A percentile compares a stretch with the other conserved stretches of the same genome.
Evolutionary conservation across 2,888 invertebrate genomes (phyloP).

Genomic region (Malthinus seriepunctatus): DNA sequence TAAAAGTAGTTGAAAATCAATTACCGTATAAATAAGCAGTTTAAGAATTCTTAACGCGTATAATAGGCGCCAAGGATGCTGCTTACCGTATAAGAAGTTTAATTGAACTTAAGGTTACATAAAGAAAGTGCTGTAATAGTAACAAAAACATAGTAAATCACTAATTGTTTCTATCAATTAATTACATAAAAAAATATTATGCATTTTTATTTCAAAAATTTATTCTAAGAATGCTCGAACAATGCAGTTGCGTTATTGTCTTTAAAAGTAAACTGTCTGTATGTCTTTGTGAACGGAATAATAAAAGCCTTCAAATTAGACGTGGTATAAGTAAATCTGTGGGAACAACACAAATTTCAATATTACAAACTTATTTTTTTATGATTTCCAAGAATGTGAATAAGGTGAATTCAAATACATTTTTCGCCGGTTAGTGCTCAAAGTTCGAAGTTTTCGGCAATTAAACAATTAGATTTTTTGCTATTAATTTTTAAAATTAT

Average conservation of each 20-base stretch:
- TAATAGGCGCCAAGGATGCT: constrained; percentile 37
- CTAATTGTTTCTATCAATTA: constrained; percentile 18
- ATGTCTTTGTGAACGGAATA: constrained; percentile 1
- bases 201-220: constrained; percentile 9
- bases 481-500: too few relatives aligned
- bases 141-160: constrained; percentile 42
- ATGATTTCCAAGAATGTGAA: too few relatives aligned
- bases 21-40: constrained; percentile 33
- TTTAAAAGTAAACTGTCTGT: neutral
- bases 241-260: constrained; percentile 4
- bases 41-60: constrained; percentile 38
- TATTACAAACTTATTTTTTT: neutral
- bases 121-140: constrained; percentile 20
- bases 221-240: neutral
- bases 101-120: constrained; percentile 17
- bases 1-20: constrained; percentile 41
- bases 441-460: too few relatives aligned
- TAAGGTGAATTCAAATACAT: too few relatives aligned
- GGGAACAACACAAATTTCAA: constrained; percentile 4
- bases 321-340: constrained; percentile 6
- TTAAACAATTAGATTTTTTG: too few relatives aligned
- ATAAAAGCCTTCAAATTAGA: neutral
- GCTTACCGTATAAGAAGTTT: constrained; percentile 16
- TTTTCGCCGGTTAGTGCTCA: too few relatives aligned
- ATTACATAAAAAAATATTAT: constrained; percentile 6